A percentile compares a stretch with the other conserved stretches of the same genome.
phyloP scores from a whole-genome alignment of 2,113 vertebrate species.

The Galbula dea region DNA sequence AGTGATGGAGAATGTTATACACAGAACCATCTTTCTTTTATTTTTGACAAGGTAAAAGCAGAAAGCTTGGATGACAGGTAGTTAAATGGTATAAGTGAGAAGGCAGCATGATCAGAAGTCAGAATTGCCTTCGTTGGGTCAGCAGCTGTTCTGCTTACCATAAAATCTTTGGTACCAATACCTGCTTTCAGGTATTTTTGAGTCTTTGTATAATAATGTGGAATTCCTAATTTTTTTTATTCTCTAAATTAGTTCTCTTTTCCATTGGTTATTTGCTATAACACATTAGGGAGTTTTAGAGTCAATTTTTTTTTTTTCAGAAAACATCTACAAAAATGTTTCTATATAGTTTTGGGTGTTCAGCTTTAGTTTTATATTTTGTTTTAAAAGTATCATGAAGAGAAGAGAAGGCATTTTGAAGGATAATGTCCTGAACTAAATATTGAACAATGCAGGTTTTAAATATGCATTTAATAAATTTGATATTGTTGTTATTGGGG shows the following conservation, averaged over 20 bases:
- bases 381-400: background rate
- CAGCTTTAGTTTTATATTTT: background rate
- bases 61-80: background rate
- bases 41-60: background rate
- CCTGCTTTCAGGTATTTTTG: background rate
- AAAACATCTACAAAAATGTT: background rate
- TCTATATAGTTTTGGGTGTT: background rate
- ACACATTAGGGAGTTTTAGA: background rate
- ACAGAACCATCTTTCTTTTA: background rate
- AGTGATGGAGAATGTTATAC: background rate
- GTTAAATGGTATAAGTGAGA: background rate
- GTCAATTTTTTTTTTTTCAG: background rate
- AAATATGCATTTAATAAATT: background rate
- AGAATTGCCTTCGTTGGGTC: background rate
- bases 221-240: background rate
- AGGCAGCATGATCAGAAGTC: background rate
- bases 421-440: background rate
- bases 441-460: background rate
- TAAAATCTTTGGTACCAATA: background rate
- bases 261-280: background rate
- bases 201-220: background rate
- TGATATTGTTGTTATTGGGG: background rate
- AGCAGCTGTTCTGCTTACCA: background rate
- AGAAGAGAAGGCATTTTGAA: background rate
- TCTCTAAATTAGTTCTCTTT: background rate